Conservation (phyloP, 2,797 vertebrate species). For the Gallinago solitaria region DNA sequence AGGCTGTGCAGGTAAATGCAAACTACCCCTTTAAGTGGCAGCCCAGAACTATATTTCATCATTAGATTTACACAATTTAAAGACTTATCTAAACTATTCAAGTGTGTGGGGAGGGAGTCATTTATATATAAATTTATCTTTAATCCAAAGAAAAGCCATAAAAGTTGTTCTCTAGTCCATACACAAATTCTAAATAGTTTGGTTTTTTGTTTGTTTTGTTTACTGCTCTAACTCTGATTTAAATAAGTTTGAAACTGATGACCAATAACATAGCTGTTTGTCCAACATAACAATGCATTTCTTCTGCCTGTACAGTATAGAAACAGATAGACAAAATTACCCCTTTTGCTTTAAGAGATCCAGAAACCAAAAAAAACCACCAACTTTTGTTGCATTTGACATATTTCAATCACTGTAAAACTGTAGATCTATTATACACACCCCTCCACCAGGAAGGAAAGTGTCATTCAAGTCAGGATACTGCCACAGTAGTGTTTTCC, state of each 20-base stretch:
- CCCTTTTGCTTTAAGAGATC: background rate
- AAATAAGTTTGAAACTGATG: background rate
- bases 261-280: background rate
- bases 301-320: background rate
- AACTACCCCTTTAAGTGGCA: background rate
- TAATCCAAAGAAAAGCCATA: background rate
- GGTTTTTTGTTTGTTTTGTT: background rate
- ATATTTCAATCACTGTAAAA: background rate
- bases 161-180: background rate
- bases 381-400: background rate
- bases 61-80: background rate
- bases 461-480: background rate
- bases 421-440: background rate
- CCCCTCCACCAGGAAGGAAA: background rate
- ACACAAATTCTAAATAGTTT: background rate
- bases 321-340: background rate
- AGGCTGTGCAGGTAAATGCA: background rate
- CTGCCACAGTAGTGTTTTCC: background rate
- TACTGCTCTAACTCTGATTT: background rate
- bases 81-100: background rate
- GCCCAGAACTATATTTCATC: background rate
- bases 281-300: background rate
- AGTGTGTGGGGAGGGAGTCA: rapidly evolving
- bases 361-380: background rate
- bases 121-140: background rate